Base-by-base conservation (phyloP, 2,888 invertebrate species). In the Cataglyphis altisquamis region DNA sequence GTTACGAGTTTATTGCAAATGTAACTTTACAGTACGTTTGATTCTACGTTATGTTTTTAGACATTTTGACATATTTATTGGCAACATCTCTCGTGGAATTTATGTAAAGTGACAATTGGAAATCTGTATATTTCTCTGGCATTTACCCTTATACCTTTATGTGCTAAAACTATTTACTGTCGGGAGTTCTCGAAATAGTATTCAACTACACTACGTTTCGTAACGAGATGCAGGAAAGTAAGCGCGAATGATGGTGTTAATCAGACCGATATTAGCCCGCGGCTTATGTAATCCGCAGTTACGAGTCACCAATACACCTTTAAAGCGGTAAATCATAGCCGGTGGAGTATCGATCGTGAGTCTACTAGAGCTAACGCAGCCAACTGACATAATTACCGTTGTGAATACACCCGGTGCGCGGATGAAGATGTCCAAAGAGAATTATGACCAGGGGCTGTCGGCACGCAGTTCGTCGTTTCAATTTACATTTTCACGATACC, bases 401-500 rank as follows among this genome's bases (percentile, higher is more conserved):
- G 73, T 68, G 82, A 86, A 57, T 87, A 84, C 67, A 82, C 67
- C 67, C 82, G 67, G 67, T 73, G 82, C 39, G 36, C 89, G 85
- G 81, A 89, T 88, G 88, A 89, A 89, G 90, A 88, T 84, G 88
- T 89, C 84, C 83, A 12, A 62, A 57, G 84, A 87, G 86, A 89
- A 77, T 89, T 89, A 88, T 85, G 83, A 88, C 66, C 32, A 52
- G 73, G 64, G 36, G 25, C 81, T 72, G 86, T 73, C 85, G 75
- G 57, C 83, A 78, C 70, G 85, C 83, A 62, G 87, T 84, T 90
- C 45, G 84, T 90, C 83, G 83, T 89, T 87, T 90, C 88, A 86
- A 89, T 90, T 90, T 90, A 90, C 88, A 90, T 88, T 88, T 84
- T 88, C 84, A 74, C 82, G 78, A 84, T 83, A 77, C 66, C 70